These are phyloP conservation scores for Dasysyrphus albostriatus DNA, from an alignment of 2,888 invertebrate species.

Conservation along the genomic window DNA sequence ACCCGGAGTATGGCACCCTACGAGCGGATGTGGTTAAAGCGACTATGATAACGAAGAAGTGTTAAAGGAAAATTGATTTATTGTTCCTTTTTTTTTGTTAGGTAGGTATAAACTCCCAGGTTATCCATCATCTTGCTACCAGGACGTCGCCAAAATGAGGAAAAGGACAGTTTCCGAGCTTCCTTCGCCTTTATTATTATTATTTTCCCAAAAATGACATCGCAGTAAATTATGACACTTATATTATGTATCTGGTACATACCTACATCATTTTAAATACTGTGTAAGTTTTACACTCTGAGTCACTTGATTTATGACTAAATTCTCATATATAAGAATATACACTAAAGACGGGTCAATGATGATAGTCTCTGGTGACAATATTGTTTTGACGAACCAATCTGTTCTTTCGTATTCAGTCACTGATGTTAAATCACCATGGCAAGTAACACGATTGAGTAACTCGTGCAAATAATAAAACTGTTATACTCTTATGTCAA, in stretches of 20 bases:
- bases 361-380: no score
- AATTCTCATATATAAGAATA: no score
- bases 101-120: constrained; percentile 56
- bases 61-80: constrained; percentile 68
- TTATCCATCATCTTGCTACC: constrained; percentile 67
- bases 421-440: no score
- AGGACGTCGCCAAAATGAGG: constrained; percentile 23
- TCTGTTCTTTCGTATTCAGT: no score
- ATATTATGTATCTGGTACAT: background rate
- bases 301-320: no score
- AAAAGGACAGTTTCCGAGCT: constrained; percentile 55
- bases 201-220: constrained; percentile 34
- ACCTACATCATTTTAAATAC: constrained; percentile 46
- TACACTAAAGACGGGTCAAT: no score
- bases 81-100: constrained; percentile 61
- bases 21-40: background rate
- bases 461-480: no score
- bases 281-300: no score
- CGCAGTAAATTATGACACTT: constrained; percentile 60
- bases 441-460: no score
- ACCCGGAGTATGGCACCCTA: background rate
- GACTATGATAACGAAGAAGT: constrained; percentile 7
- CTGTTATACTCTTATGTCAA: no score
- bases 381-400: no score
- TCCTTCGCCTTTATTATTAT: constrained; percentile 33